Base-by-base conservation (phyloP, 2,888 invertebrate species). In the Drosophila subquinaria region DNA sequence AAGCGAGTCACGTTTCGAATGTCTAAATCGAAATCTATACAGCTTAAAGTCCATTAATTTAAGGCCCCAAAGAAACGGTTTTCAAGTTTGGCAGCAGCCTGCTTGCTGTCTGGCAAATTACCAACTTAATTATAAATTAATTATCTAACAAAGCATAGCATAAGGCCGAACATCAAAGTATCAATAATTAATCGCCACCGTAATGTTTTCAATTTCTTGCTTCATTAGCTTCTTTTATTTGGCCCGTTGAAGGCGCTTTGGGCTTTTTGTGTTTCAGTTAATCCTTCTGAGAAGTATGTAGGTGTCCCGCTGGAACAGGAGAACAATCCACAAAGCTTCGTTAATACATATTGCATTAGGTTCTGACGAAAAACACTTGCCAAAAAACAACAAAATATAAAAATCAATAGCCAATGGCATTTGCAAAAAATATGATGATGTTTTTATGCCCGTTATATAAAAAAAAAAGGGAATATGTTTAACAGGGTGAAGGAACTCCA, bases 161-260 rank as follows among this genome's bases (percentile, higher is more conserved):
- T 11, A 30, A 27, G 38, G 47, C 35, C 15, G 15, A 62, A 89
- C 88, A 86, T 86, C 89, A 86, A 86, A 86, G 89, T 80, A 86
- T 86, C 86, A 86, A 89, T 89, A 86, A 86, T 89, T 86, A 86
- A 86, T 86, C 89, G 86, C 76, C 88, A 77, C 70, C 82, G 78
- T 84, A 86, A 86, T 89, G 89, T 87, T 89, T 86, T 87, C 88
- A 86, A 86, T 86, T 86, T 86, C 85, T 81, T 80, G 86, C 89
- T 82, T 89, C 89, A 89, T 89, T 86, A 84, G 82, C 70, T 76
- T 73, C 69, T 78, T 86, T 70, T 68, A 77, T 86, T 73, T 52
- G 52, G 51, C 47, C 61, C 61, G 20, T 65, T 63, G 40, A 68
- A 74, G 83, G 67, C 71, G 66, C 62, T 59, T 56, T 8, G 27